These are phyloP conservation scores for Gallinago jamesoni DNA, from an alignment of 2,113 vertebrate genomes.

Conservation along the genomic window DNA sequence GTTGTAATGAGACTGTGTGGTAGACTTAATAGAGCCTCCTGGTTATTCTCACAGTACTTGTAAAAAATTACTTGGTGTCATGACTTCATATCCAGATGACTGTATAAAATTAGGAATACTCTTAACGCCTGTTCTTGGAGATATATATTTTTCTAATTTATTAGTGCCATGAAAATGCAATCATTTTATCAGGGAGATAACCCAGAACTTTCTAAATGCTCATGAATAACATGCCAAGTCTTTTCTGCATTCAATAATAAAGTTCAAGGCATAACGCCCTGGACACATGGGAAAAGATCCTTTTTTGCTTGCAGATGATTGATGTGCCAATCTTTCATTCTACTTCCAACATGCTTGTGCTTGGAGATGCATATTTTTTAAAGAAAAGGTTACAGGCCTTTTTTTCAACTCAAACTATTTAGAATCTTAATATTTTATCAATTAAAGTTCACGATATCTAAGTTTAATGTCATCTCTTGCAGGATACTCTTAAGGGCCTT, in stretches of 20 bases:
- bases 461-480: neutral
- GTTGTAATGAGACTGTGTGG: conserved; percentile 35
- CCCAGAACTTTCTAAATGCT: neutral
- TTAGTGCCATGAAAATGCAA: neutral
- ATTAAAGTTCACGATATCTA: neutral
- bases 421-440: neutral
- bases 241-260: neutral
- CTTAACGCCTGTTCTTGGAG: neutral
- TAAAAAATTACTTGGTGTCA: conserved; percentile 13
- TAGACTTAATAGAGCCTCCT: conserved; percentile 33
- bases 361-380: neutral
- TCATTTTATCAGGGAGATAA: neutral
- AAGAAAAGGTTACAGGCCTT: neutral
- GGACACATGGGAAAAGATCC: neutral
- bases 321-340: neutral
- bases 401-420: neutral
- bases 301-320: neutral
- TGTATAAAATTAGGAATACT: conserved; percentile 18
- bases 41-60: conserved; percentile 29
- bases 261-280: neutral
- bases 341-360: neutral
- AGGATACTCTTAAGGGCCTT: neutral
- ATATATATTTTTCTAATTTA: neutral
- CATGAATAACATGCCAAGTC: neutral
- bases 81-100: conserved; percentile 38